Conservation (phyloP, 2,113 vertebrate species). For the Cyanoliseus patagonus region DNA sequence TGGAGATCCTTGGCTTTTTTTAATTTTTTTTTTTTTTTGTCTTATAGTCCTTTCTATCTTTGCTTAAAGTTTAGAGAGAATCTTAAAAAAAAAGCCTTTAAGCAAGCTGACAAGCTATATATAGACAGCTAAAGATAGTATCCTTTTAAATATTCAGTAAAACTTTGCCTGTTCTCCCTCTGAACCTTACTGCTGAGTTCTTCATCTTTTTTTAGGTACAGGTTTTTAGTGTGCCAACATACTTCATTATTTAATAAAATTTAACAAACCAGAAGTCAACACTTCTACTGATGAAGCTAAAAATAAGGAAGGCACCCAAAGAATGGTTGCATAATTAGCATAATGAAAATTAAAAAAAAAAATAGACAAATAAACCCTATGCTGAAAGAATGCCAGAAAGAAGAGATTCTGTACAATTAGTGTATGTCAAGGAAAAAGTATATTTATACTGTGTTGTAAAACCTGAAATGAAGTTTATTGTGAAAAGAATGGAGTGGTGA, state of each 20-base stretch:
- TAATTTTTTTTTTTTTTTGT: background rate
- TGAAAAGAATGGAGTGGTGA: background rate
- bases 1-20: background rate
- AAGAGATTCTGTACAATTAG: background rate
- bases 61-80: background rate
- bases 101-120: constrained; percentile 30
- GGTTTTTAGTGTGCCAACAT: constrained; percentile 26
- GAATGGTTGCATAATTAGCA: background rate
- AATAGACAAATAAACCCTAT: background rate
- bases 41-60: background rate
- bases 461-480: background rate
- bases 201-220: constrained; percentile 56
- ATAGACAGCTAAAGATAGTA: constrained; percentile 62
- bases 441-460: background rate
- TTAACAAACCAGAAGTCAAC: constrained; percentile 40
- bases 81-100: constrained; percentile 7
- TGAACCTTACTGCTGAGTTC: constrained; percentile 51
- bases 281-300: constrained; percentile 11
- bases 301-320: background rate
- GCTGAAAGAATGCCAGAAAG: background rate
- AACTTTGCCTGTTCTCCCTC: constrained; percentile 19
- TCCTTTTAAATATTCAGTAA: constrained; percentile 64
- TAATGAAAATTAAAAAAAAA: background rate
- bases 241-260: constrained; percentile 63
- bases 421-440: background rate